Percentiles rank a stretch among this genome's conserved stretches.
These are phyloP conservation scores for Hypsibius dujardini DNA, from an alignment of 1,140 invertebrate genomes.

Conservation along the genomic window DNA sequence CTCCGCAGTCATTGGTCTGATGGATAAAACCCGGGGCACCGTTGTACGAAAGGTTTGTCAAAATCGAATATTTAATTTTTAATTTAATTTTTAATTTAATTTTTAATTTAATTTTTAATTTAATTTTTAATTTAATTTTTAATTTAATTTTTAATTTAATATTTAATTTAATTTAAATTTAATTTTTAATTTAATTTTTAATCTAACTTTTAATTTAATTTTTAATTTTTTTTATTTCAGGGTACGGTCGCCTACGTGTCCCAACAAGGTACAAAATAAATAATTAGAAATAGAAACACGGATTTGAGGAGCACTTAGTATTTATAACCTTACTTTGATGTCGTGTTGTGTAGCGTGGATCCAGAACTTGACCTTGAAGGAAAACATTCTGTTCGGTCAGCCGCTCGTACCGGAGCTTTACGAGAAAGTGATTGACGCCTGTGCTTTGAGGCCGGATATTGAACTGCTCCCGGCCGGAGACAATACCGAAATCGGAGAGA, in stretches of 20 bases:
- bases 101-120: no score
- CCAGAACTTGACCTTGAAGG: conserved; percentile 36
- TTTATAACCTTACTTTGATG: not conserved
- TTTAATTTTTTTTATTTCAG: conserved; percentile 30
- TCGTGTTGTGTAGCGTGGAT: conserved; percentile 38
- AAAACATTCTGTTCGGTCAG: conserved; percentile 45
- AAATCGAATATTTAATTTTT: no score
- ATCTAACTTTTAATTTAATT: no score
- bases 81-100: no score
- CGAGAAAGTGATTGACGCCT: conserved; percentile 25
- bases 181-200: no score
- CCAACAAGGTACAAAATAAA: conserved; percentile 35
- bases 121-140: no score
- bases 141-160: no score
- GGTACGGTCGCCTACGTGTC: conserved; percentile 68
- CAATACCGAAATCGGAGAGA: conserved; percentile 31
- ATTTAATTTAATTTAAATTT: no score
- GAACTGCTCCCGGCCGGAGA: conserved; percentile 30
- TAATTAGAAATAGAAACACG: not conserved
- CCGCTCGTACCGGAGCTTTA: conserved; percentile 27
- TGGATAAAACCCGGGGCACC: conserved; percentile 33
- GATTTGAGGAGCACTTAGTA: not conserved
- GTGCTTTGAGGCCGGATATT: conserved; percentile 27
- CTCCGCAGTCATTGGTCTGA: conserved; percentile 38
- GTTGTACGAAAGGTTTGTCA: conserved; percentile 12